Conservation (phyloP, 2,113 vertebrate genomes). For the Typhlomys cinereus region DNA sequence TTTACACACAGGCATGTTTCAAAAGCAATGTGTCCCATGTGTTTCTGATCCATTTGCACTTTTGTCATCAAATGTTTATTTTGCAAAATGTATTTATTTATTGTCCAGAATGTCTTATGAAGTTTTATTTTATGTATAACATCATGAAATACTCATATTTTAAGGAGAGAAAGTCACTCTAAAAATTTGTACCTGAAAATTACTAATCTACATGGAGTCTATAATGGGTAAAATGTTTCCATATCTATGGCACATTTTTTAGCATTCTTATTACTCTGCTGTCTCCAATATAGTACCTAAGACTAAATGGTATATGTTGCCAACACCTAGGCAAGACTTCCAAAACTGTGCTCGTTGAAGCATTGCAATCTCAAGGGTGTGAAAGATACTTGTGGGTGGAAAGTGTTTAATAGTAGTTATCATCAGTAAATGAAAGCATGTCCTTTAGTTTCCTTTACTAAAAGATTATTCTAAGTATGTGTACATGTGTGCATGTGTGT, state of each 20-base stretch:
- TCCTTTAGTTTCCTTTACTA: too few species aligned
- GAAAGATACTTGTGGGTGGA: not conserved
- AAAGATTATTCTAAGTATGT: too few species aligned
- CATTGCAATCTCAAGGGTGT: not conserved
- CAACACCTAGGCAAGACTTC: not conserved
- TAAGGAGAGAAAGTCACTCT: conserved; percentile 8
- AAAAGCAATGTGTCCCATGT: conserved; percentile 48
- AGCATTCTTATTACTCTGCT: conserved; percentile 8
- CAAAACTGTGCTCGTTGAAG: not conserved
- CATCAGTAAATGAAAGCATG: not conserved
- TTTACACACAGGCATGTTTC: conserved; percentile 28
- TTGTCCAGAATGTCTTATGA: conserved; percentile 11
- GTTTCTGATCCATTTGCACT: conserved; percentile 52
- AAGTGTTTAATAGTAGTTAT: not conserved
- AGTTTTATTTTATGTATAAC: not conserved
- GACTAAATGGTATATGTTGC: not conserved
- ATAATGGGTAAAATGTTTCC: not conserved
- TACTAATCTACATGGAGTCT: not conserved
- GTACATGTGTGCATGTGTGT: too few species aligned
- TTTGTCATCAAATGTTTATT: conserved; percentile 35
- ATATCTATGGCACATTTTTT: conserved; percentile 27
- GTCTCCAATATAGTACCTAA: not conserved
- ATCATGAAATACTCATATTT: not conserved
- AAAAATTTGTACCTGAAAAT: conserved; percentile 37
- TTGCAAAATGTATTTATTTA: conserved; percentile 11